A percentile compares a stretch with the other conserved stretches of the same genome.
These are phyloP conservation scores for Eublepharis macularius DNA, from an alignment of 2,113 vertebrate genomes.

Conservation along the genomic window DNA sequence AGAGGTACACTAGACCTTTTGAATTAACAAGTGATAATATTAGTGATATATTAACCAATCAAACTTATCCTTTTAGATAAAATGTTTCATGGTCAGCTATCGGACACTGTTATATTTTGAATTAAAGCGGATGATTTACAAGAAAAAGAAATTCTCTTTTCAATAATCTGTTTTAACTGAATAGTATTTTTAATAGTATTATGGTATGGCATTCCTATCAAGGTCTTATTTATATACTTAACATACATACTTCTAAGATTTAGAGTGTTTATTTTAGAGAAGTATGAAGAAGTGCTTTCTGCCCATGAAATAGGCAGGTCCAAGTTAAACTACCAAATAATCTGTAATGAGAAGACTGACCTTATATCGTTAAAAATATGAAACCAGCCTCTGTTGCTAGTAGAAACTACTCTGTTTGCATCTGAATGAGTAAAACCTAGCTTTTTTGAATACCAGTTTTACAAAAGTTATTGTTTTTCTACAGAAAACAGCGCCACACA, in stretches of 20 bases:
- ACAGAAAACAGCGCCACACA: constrained; percentile 71
- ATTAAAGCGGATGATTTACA: not conserved
- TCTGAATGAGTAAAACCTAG: not conserved
- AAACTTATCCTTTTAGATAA: not conserved
- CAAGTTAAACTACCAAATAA: not conserved
- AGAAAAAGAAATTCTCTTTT: not conserved
- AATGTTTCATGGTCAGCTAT: not conserved
- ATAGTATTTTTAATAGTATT: not conserved
- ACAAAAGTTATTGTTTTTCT: constrained; percentile 10
- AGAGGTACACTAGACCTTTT: not conserved
- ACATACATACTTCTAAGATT: not conserved
- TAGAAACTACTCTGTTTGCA: not conserved
- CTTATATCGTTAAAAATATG: not conserved
- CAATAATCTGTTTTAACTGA: not conserved
- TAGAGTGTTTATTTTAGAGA: not conserved
- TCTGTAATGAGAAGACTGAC: not conserved
- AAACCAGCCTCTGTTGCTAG: not conserved
- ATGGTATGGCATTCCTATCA: not conserved
- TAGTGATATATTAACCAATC: not conserved
- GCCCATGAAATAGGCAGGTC: not conserved
- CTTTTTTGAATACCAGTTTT: not conserved
- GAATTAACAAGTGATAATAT: not conserved
- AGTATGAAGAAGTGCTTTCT: not conserved
- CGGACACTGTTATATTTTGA: not conserved
- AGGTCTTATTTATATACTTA: not conserved